Evolutionary conservation across 2,797 vertebrate species (phyloP), one percentile per base, ranked within the genome.

Genomic region (Melanotaenia boesemani): DNA sequence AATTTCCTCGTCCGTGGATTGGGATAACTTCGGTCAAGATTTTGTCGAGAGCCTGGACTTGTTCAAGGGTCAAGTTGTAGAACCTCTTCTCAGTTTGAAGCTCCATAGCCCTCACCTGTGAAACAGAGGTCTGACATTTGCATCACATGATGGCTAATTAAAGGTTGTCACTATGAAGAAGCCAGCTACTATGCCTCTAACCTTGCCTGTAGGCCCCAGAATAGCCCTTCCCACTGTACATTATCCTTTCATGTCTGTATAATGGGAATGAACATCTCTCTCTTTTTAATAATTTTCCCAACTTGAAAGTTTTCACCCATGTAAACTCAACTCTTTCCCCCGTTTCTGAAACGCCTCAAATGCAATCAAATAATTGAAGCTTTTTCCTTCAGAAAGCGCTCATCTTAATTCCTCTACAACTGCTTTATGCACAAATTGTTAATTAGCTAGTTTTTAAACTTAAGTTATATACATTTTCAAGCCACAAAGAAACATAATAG

Each of bases 1-100:
- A 99, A 88, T 99, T 96, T 12, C 98, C 98, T 86, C 96, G 94
- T 52, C 98, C 98, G 0, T 99, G 97, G 88, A 99, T 95, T 61
- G 98, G 97, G 82, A 98, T 96, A 26, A 95, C 93, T 89, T 98
- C 97, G 0, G 95, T 95, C 87, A 99, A 91, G 76, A 99, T 96
- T 82, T 96, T 95, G 89, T 99, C 95, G 78, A 99, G 93, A 86
- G 95, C 96, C 90, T 94, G 91, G 90, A 99, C 91, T 88, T 99
- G 98, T 75, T 98, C 96, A 74, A 95, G 94, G 63, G 94, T 97
- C 86, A 99, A 94, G 90, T 93, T 95, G 87, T 97, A 96, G 91
- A 98, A 98, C 87, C 96, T 86, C 82, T 90, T 93, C 73, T 92
- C 91, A 0, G 75, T 80, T 67, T 91, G 92, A 52, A 83, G 79